Percentiles rank a stretch among this genome's conserved stretches.
Conservation (phyloP, 2,888 invertebrate species). For the Metalampra italica region DNA sequence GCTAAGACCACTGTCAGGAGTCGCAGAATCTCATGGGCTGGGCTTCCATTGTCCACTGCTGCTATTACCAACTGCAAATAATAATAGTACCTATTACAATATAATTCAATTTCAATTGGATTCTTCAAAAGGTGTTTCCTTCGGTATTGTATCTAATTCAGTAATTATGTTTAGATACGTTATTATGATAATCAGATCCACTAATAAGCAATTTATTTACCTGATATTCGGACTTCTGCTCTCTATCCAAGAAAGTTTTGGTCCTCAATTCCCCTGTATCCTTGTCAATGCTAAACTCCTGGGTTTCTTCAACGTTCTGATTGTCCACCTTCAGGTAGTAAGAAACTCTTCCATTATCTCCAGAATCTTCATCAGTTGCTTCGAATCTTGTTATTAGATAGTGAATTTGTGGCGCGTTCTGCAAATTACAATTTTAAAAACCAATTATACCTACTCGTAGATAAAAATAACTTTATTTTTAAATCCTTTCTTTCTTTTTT, state of each 20-base stretch:
- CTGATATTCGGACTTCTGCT: conserved; percentile 74
- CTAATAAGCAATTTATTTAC: conserved; percentile 24
- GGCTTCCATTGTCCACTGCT: conserved; percentile 90
- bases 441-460: neutral
- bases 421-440: conserved; percentile 23
- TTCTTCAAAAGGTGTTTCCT: too few relatives aligned
- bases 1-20: conserved; percentile 86
- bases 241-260: conserved; percentile 88
- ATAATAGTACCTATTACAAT: too few relatives aligned
- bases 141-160: too few relatives aligned
- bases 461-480: too few relatives aligned
- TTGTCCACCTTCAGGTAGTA: conserved; percentile 90
- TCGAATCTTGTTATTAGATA: conserved; percentile 89
- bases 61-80: conserved; percentile 83
- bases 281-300: conserved; percentile 88
- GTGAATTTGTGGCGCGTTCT: conserved; percentile 86
- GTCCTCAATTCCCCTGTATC: conserved; percentile 89
- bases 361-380: conserved; percentile 89
- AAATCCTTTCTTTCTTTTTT: too few relatives aligned
- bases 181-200: neutral
- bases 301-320: conserved; percentile 86
- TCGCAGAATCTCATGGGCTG: conserved; percentile 86
- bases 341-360: conserved; percentile 89
- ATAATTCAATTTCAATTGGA: too few relatives aligned
- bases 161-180: neutral